Evolutionary conservation across 2,113 vertebrate genomes (phyloP).

Genomic region (Herpetotheres cachinnans): DNA sequence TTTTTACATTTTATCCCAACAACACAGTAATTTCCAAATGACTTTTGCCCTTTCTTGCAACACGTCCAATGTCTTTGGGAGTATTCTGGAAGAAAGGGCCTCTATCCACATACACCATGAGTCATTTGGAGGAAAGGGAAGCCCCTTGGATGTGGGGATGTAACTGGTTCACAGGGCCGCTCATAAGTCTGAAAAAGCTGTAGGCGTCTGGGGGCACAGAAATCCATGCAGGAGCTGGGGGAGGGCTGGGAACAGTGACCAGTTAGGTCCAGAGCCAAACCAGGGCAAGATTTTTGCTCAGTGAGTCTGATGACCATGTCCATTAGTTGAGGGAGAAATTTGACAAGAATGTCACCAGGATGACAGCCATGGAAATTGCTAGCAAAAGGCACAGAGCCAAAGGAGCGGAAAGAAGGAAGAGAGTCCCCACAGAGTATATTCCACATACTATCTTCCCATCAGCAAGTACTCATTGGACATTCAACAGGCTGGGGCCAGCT

Average conservation of each 20-base stretch:
- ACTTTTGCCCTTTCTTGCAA: not conserved
- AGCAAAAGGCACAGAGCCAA: not conserved
- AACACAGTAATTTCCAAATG: not conserved
- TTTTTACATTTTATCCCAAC: not conserved
- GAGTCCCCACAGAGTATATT: not conserved
- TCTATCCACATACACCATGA: not conserved
- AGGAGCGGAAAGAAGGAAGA: not conserved
- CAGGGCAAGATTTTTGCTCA: not conserved
- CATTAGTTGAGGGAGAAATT: not conserved
- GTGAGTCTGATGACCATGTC: not conserved
- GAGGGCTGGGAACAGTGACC: not conserved
- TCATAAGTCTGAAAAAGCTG: not conserved
- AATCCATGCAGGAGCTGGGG: not conserved
- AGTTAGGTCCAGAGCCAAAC: not conserved
- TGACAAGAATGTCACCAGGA: not conserved
- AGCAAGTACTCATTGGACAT: not conserved
- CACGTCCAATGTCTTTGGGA: not conserved
- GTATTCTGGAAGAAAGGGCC: not conserved
- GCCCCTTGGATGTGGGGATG: not conserved
- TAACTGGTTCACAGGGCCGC: not conserved
- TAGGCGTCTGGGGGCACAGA: not conserved
- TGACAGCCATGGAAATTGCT: not conserved
- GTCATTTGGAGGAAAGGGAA: slow-evolving; percentile 28
- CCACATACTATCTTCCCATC: not conserved
- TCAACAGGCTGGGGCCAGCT: not conserved